A percentile compares a stretch with the other conserved stretches of the same genome.
Conservation (phyloP, 2,797 vertebrate species). For the Molossus alvarezi region DNA sequence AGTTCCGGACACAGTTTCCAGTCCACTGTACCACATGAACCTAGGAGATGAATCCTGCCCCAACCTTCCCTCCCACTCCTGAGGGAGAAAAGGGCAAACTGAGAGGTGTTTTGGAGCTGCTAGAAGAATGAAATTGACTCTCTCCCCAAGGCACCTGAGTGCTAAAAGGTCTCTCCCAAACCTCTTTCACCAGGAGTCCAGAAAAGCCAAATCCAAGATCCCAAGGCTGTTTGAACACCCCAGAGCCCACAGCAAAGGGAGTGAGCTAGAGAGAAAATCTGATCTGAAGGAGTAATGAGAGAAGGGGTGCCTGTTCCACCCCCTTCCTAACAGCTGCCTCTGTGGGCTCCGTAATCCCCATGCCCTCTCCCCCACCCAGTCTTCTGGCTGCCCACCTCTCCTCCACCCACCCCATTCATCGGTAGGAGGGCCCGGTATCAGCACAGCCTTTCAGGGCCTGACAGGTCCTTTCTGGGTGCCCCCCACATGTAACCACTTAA, state of each 20-base stretch:
- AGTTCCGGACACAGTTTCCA: conserved; percentile 42
- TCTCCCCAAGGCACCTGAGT: background rate
- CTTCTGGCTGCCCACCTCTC: conserved; percentile 77
- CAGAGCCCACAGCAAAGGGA: background rate
- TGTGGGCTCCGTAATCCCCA: conserved; percentile 77
- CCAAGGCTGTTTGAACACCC: background rate
- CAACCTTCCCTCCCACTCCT: no score
- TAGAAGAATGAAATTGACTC: conserved; percentile 27
- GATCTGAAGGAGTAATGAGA: conserved; percentile 28
- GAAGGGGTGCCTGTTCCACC: background rate
- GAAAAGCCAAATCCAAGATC: conserved; percentile 34
- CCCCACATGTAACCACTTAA: conserved; percentile 86
- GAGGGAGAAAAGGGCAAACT: background rate
- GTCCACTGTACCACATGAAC: background rate
- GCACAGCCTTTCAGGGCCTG: conserved; percentile 77
- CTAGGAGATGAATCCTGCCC: background rate
- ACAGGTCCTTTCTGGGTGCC: conserved; percentile 84
- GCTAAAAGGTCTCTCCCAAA: background rate
- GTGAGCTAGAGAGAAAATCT: background rate
- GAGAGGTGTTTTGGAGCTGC: background rate
- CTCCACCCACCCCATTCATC: conserved; percentile 79
- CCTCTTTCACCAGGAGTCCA: background rate
- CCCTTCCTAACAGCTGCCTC: conserved; percentile 83
- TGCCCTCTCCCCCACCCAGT: background rate
- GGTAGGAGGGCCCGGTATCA: conserved; percentile 78